Conservation (phyloP, 2,797 vertebrate genomes). For the Crocidura indochinensis region DNA sequence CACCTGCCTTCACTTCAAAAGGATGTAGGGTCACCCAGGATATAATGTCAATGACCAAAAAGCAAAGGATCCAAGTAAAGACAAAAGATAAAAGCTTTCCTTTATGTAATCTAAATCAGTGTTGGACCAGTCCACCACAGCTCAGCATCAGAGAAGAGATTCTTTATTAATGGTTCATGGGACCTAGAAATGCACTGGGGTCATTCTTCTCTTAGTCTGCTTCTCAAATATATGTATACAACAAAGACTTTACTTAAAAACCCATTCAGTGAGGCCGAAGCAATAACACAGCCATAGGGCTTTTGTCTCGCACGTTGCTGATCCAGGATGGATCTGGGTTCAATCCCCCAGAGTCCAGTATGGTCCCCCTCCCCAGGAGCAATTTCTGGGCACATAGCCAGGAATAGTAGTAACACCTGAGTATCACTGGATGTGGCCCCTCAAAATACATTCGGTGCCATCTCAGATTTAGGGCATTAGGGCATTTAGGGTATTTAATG, state of each 20-base stretch:
- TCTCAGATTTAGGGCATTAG: background rate
- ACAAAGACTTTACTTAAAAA: constrained; percentile 9
- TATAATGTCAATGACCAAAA: background rate
- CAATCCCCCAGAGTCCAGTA: too few relatives aligned
- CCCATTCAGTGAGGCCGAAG: background rate
- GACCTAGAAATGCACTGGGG: background rate
- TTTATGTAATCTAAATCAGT: background rate
- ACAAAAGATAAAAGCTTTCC: background rate
- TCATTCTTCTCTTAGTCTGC: background rate
- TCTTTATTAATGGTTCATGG: background rate
- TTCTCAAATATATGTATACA: background rate
- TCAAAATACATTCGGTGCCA: background rate
- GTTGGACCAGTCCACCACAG: background rate
- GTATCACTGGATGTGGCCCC: too few relatives aligned
- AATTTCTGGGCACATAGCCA: too few relatives aligned
- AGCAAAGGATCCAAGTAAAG: background rate
- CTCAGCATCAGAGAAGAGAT: background rate
- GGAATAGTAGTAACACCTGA: too few relatives aligned
- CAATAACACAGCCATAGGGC: too few relatives aligned
- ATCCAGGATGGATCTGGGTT: too few relatives aligned
- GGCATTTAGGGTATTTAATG: background rate
- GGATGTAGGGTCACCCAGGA: background rate
- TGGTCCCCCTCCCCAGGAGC: too few relatives aligned
- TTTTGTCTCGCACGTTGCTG: too few relatives aligned
- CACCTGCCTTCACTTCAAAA: constrained; percentile 22